Base-by-base conservation (phyloP, 2,888 invertebrate species). In the Pseudoips prasinana region DNA sequence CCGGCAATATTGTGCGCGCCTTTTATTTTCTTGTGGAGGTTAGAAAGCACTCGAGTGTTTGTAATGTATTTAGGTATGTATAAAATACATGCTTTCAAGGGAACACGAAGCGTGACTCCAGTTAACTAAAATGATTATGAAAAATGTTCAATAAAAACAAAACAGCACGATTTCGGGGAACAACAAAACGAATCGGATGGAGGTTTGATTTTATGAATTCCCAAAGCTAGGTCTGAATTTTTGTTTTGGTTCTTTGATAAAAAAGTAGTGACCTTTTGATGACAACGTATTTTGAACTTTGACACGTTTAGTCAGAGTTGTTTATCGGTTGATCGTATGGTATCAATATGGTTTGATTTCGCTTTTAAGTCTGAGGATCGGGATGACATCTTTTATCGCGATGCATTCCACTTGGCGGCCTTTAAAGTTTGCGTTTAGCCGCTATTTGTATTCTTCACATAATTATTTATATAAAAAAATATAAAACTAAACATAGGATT, bases 361-460 rank as follows among this genome's bases (percentile, higher is more conserved):
- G 72, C 70, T 61, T 71, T 74, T 69, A 67, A 66, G 73, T 73
- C 73, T 65, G 67, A 69, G 75, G 77, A 80, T 84, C 78, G 75
- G 82, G 83, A 84, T 86, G 86, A 86, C 85, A 86, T 86, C 81
- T 74, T 85, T 85, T 85, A 87, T 87, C 85, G 75, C 76, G 79
- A 83, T 79, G 80, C 81, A 85, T 86, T 86, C 83, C 80, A 64
- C 67, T 72, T 68, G 54, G 60, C 67, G 70, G 72, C 75, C 74
- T 79, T 75, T 73, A 73, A 44, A 73, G 71, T 68, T 73, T 71
- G 58, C 66, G 62, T 66, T 66, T 54, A 69, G 69, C 68, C 68
- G 66, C 71, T 37, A 39, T 51, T 46, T 29, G 36, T 45, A 45
- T 46, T 45, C 42, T 19, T 30, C 23, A 20, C 7, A n/a, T 39